phyloP scores from a whole-genome alignment of 2,797 vertebrate genomes.

The Danio jaintianensis region DNA sequence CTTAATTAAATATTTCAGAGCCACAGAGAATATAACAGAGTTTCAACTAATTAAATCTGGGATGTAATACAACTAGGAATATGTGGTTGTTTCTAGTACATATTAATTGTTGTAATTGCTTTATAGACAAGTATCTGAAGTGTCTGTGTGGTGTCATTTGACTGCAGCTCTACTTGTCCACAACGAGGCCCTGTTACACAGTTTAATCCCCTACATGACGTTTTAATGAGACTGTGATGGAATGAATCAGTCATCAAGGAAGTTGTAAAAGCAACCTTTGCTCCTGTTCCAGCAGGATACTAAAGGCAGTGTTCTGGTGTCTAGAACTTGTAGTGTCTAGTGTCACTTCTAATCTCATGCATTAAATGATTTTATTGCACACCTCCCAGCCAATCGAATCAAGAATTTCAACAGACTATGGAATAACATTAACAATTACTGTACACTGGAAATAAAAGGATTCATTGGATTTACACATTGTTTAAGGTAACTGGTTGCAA shows the following conservation, averaged over 20 bases:
- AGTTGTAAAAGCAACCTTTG: constrained; percentile 50
- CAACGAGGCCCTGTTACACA: not conserved
- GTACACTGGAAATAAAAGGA: no score
- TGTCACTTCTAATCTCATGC: no score
- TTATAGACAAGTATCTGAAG: not conserved
- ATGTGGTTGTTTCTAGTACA: not conserved
- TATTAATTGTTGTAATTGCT: not conserved
- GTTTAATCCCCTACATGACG: constrained; percentile 3
- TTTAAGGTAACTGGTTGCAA: no score
- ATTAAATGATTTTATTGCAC: no score
- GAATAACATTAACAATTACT: no score
- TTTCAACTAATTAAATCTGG: not conserved
- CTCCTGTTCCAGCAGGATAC: constrained; percentile 20
- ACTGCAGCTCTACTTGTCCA: not conserved
- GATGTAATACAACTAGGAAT: not conserved
- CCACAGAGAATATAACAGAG: not conserved
- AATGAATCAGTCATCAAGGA: constrained; percentile 29
- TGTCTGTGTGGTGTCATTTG: not conserved
- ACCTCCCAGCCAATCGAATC: no score
- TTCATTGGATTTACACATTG: no score
- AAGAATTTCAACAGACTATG: no score
- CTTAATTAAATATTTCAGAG: not conserved
- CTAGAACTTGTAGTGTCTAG: no score
- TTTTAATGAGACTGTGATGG: constrained; percentile 27
- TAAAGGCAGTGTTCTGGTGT: not conserved